Conservation (phyloP, 2,888 invertebrate genomes). For the Periphyllus acericola region DNA sequence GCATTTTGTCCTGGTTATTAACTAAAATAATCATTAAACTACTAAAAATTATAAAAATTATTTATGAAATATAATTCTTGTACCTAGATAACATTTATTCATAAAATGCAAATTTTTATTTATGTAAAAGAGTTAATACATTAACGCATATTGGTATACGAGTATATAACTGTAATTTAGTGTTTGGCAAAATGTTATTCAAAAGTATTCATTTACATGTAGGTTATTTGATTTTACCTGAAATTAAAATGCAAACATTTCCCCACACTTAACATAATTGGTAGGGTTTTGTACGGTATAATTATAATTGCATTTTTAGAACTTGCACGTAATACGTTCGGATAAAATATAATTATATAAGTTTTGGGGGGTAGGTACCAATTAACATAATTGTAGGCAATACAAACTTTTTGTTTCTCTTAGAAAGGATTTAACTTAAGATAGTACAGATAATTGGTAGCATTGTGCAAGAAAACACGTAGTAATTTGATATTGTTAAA, state of each 20-base stretch:
- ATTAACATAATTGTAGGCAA: constrained; percentile 37
- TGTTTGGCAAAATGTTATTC: background rate
- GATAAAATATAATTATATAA: constrained; percentile 31
- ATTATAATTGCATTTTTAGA: constrained; percentile 24
- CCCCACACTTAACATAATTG: constrained; percentile 21
- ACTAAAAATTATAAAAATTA: background rate
- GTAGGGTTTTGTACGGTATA: constrained; percentile 12
- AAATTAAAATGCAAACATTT: constrained; percentile 32
- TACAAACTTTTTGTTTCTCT: constrained; percentile 39
- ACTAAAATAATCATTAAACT: background rate
- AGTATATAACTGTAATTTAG: background rate
- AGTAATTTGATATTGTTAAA: constrained; percentile 1
- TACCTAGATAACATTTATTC: background rate
- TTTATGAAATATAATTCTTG: background rate
- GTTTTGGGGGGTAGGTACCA: constrained; percentile 17
- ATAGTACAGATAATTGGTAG: background rate
- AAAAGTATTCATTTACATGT: constrained; percentile 3
- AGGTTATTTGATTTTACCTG: background rate
- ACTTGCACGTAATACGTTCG: constrained; percentile 20
- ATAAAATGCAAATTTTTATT: background rate
- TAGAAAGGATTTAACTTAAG: constrained; percentile 17
- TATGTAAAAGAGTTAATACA: background rate
- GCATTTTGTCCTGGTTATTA: background rate
- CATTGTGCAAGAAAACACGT: background rate
- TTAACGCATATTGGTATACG: background rate